Evolutionary conservation across 2,888 invertebrate species (phyloP).

Genomic region (Bellardia pandia): DNA sequence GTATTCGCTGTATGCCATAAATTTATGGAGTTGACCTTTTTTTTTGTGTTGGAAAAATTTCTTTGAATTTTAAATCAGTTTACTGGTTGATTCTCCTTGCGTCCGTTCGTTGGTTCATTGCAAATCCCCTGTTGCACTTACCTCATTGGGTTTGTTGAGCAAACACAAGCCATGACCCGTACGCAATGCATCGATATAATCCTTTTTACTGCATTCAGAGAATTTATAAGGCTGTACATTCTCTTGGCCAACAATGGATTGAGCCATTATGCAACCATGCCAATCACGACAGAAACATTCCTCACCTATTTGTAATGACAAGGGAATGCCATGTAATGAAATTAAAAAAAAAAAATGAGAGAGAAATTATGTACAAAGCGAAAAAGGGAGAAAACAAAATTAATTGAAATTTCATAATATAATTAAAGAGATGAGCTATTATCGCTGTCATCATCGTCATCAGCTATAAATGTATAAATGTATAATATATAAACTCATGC

Average conservation of each 20-base stretch:
- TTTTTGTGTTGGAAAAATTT: not conserved
- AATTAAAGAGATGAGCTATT: conserved; percentile 57
- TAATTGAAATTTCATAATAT: conserved; percentile 66
- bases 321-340: conserved; percentile 30
- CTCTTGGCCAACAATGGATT: conserved; percentile 94
- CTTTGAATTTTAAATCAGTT: conserved; percentile 42
- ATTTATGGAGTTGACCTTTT: conserved; percentile 64
- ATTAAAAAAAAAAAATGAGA: conserved; percentile 28
- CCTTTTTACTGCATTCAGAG: conserved; percentile 96
- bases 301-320: conserved; percentile 85
- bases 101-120: not conserved
- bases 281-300: conserved; percentile 96
- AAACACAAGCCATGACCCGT: conserved; percentile 96
- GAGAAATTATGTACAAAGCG: conserved; percentile 37
- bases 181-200: conserved; percentile 94
- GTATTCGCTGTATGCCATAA: conserved; percentile 31
- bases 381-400: conserved; percentile 17
- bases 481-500: not conserved
- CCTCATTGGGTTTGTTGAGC: conserved; percentile 97
- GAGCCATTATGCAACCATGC: conserved; percentile 98
- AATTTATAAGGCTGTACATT: conserved; percentile 98
- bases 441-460: conserved; percentile 37
- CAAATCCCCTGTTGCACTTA: conserved; percentile 81
- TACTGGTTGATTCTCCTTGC: conserved; percentile 19
- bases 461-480: no score